Evolutionary conservation across 2,888 invertebrate species (phyloP).

Genomic region (Dasysyrphus tricinctus): DNA sequence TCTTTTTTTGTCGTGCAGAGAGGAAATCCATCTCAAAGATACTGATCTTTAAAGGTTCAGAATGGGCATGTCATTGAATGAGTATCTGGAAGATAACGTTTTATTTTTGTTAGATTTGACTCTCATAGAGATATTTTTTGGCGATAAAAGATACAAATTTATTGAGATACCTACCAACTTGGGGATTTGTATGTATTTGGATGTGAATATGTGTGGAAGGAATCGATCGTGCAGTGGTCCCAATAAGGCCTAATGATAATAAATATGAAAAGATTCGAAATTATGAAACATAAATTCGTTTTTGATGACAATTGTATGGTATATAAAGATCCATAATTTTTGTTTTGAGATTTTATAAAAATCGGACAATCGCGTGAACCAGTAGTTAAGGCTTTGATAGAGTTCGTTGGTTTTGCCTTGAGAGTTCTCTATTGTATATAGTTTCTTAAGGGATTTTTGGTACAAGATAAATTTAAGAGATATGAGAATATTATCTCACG

Average conservation of each 20-base stretch:
- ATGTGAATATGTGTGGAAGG: background rate
- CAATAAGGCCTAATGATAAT: conserved; percentile 49
- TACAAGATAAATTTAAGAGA: conserved; percentile 3
- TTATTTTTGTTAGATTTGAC: conserved; percentile 24
- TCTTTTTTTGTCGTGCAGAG: background rate
- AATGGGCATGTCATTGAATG: conserved; percentile 52
- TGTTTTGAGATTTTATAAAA: background rate
- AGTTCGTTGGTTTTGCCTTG: conserved; percentile 30
- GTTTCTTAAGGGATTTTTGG: conserved; percentile 9
- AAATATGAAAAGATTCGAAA: conserved; percentile 50
- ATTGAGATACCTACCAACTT: conserved; percentile 38
- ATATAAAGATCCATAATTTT: conserved; percentile 41
- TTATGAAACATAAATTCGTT: conserved; percentile 72
- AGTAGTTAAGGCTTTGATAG: conserved; percentile 47
- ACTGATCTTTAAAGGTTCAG: conserved; percentile 50
- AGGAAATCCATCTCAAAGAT: conserved; percentile 57
- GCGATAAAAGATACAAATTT: conserved; percentile 72
- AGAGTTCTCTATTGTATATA: background rate
- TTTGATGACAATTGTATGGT: conserved; percentile 60
- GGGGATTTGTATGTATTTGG: conserved; percentile 6
- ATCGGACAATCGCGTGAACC: background rate
- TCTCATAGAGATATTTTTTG: conserved; percentile 67
- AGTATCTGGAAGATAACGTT: conserved; percentile 47
- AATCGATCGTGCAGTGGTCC: conserved; percentile 9
- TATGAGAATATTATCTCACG: background rate